A percentile compares a stretch with the other conserved stretches of the same genome.
Conservation (phyloP, 1,140 invertebrate genomes). For the Heterodera carotae region DNA sequence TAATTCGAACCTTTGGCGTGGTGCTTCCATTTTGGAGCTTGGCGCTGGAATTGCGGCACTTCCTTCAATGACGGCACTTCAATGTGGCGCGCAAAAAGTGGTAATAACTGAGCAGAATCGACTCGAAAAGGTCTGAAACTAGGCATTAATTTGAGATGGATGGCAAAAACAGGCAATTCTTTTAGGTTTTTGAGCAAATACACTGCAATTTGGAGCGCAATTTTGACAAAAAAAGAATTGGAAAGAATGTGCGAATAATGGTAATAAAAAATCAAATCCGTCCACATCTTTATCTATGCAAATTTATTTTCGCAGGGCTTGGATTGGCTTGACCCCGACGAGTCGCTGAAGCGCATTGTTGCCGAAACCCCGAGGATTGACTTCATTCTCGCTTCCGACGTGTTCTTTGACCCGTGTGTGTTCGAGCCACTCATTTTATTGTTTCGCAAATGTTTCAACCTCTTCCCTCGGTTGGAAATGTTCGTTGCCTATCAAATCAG, state of each 20-base stretch:
- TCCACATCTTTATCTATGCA: neutral
- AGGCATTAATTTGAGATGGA: neutral
- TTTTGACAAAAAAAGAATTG: slow-evolving; percentile 3
- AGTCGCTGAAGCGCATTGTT: slow-evolving; percentile 32
- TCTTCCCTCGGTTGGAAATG: slow-evolving; percentile 42
- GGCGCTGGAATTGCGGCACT: slow-evolving; percentile 33
- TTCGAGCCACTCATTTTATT: slow-evolving; percentile 54
- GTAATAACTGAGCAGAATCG: slow-evolving; percentile 29
- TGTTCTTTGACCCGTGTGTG: slow-evolving; percentile 58
- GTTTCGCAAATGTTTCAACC: slow-evolving; percentile 40
- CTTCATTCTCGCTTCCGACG: slow-evolving; percentile 56
- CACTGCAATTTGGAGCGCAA: slow-evolving; percentile 20
- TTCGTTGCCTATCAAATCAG: slow-evolving; percentile 57
- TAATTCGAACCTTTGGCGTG: slow-evolving; percentile 32
- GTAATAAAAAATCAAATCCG: slow-evolving; percentile 1
- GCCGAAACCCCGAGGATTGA: slow-evolving; percentile 30
- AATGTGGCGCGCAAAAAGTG: slow-evolving; percentile 30
- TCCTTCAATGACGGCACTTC: slow-evolving; percentile 37
- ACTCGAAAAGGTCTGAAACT: slow-evolving; percentile 13
- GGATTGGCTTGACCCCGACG: slow-evolving; percentile 33
- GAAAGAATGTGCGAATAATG: slow-evolving; percentile 4
- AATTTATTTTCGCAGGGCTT: slow-evolving; percentile 28
- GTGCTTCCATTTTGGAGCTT: slow-evolving; percentile 24
- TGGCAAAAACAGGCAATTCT: no score
- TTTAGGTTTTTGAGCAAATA: slow-evolving; percentile 25